A percentile compares a stretch with the other conserved stretches of the same genome.
Evolutionary conservation across 1,140 invertebrate genomes (phyloP).

Genomic region (Sinonovacula constricta): DNA sequence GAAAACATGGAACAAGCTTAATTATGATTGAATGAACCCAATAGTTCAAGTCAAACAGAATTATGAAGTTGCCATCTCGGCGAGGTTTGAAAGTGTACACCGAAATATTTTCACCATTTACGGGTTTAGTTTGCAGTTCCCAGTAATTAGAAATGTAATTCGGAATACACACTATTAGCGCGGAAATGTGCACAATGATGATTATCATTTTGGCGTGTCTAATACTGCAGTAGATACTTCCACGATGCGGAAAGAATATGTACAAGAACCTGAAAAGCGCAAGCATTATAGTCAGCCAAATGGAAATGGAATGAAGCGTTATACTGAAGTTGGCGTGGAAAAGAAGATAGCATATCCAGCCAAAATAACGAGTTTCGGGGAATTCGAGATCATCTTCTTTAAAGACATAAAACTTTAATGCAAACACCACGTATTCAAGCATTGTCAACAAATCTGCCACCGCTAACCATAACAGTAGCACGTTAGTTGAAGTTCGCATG

Average conservation of each 20-base stretch:
- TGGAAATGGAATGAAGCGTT: conserved; percentile 95
- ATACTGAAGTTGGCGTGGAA: conserved; percentile 84
- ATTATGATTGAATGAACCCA: conserved; percentile 75
- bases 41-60: conserved; percentile 68
- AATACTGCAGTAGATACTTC: conserved; percentile 86
- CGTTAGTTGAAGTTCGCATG: conserved; percentile 90
- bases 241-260: conserved; percentile 87
- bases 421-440: conserved; percentile 91
- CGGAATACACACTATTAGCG: conserved; percentile 88
- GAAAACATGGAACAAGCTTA: conserved; percentile 79
- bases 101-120: conserved; percentile 15
- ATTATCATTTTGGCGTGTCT: conserved; percentile 86
- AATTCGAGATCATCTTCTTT: conserved; percentile 51
- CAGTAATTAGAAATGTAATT: conserved; percentile 82
- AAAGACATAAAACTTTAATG: conserved; percentile 82
- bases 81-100: conserved; percentile 29
- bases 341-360: conserved; percentile 71
- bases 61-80: conserved; percentile 15
- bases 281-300: conserved; percentile 93
- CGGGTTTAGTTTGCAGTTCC: background rate
- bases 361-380: conserved; percentile 56
- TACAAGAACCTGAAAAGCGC: conserved; percentile 96
- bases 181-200: conserved; percentile 85
- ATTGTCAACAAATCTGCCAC: conserved; percentile 92
- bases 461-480: conserved; percentile 90